Evolutionary conservation across 1,140 invertebrate genomes (phyloP).

Genomic region (Drosophila neocordata): DNA sequence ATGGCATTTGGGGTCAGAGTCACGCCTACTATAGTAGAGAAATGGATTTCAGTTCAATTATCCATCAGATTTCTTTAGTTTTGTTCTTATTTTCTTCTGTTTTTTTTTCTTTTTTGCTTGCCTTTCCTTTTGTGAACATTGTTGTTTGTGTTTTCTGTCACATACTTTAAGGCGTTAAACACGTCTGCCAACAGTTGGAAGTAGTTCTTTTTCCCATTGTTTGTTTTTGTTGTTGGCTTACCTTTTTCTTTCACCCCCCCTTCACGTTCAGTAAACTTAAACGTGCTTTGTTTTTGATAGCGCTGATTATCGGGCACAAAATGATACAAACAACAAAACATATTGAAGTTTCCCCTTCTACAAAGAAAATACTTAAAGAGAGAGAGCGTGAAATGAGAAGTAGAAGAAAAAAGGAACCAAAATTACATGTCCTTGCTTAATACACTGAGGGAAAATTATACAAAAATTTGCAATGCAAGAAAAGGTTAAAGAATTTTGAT

Average conservation of each 20-base stretch:
- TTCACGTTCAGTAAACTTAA: constrained; percentile 36
- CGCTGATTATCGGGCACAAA: constrained; percentile 41
- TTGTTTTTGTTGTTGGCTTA: constrained; percentile 7
- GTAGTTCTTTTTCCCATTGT: constrained; percentile 9
- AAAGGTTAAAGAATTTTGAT: too few species aligned
- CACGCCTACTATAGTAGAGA: constrained; percentile 4
- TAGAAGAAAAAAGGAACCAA: too few species aligned
- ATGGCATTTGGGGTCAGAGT: background rate
- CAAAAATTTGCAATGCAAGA: too few species aligned
- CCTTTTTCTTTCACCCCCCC: constrained; percentile 15
- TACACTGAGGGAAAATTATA: too few species aligned
- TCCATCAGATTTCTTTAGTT: constrained; percentile 24
- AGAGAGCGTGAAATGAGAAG: too few species aligned
- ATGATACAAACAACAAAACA: background rate
- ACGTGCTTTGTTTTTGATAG: constrained; percentile 59
- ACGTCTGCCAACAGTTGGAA: constrained; percentile 38
- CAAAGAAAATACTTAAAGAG: too few species aligned
- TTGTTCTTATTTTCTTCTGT: too few species aligned
- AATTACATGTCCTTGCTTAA: too few species aligned
- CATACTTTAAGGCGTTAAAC: constrained; percentile 62
- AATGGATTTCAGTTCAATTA: constrained; percentile 21
- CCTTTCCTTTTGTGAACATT: constrained; percentile 39
- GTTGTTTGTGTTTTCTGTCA: constrained; percentile 28
- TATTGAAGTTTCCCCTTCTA: background rate
- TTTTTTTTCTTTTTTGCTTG: constrained; percentile 17